Conservation (phyloP, 2,797 vertebrate species). For the Lepilemur ruficaudatus region DNA sequence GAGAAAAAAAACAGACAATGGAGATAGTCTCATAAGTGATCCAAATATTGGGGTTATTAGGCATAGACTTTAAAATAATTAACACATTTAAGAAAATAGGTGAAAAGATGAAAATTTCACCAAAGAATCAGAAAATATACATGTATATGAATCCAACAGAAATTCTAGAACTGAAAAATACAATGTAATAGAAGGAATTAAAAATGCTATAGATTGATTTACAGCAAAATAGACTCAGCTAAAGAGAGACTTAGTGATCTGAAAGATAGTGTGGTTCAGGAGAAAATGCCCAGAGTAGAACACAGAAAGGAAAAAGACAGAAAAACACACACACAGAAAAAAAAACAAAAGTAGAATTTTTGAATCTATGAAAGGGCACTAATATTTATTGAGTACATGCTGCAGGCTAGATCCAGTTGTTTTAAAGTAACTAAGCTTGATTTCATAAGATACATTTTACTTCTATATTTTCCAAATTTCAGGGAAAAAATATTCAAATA, state of each 20-base stretch:
- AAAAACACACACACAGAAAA: neutral
- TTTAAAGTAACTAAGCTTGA: constrained; percentile 9
- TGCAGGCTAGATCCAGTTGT: neutral
- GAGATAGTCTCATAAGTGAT: neutral
- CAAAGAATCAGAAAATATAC: neutral
- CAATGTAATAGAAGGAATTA: neutral
- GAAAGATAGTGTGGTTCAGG: neutral
- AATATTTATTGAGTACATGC: neutral
- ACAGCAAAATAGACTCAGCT: neutral
- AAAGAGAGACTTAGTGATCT: neutral
- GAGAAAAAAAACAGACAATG: neutral
- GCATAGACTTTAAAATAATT: neutral
- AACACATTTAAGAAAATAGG: neutral
- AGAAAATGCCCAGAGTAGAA: neutral
- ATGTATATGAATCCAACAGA: neutral
- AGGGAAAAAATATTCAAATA: neutral
- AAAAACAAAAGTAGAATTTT: neutral
- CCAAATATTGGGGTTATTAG: neutral
- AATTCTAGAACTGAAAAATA: neutral
- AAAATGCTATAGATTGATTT: neutral
- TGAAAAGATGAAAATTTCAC: neutral
- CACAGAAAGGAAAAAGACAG: neutral
- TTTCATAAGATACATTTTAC: neutral
- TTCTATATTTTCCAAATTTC: neutral
- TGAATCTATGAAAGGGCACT: neutral